Base-by-base conservation (phyloP, 2,888 invertebrate species). In the Ptilodon capucinus region DNA sequence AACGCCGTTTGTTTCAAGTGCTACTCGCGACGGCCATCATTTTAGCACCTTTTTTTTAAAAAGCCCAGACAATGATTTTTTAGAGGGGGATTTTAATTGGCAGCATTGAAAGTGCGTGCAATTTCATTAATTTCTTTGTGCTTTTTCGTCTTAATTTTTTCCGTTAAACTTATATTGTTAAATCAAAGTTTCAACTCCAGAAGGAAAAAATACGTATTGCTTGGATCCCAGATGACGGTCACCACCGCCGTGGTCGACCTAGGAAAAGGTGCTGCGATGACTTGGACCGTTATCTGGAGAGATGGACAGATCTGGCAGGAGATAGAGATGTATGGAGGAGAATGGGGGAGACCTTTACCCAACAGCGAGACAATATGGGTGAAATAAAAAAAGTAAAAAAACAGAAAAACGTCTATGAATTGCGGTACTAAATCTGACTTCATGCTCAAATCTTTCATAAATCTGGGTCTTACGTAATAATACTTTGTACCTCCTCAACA, bases 1-100 rank as follows among this genome's bases (percentile, higher is more conserved):
- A 90, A 89, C 86, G 80, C 85, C 87, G 86, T 89, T 89, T 88
- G 87, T 88, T 87, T 82, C 84, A 80, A 89, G 87, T 74, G 76
- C 78, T 76, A 76, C 81, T 84, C 73, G 68, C 68, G 69, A 74
- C 68, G 71, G 73, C 79, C 78, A 83, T 81, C 81, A 79, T 81
- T 83, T 76, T 67, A 63, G 67, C 74, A 76, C 67, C 71, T 60
- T 72, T 83, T 81, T 79, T 80, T 81, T 76, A 75, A 72, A 70
- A 67, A 63, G 62, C 68, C 68, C 64, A 60, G 49, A 43, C 50
- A 48, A 47, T 55, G 53, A 60, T 55, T 74, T 67, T 71, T 62
- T 68, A n/a, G 61, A 71, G 69, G 71, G 60, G 46, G 40, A 62
- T 16, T 77, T 74, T 69, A 75, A 76, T 79, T 72, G 69, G 70